These are phyloP conservation scores for Gastracanthus pulcherrimus DNA, from an alignment of 2,888 invertebrate species.

Conservation along the genomic window DNA sequence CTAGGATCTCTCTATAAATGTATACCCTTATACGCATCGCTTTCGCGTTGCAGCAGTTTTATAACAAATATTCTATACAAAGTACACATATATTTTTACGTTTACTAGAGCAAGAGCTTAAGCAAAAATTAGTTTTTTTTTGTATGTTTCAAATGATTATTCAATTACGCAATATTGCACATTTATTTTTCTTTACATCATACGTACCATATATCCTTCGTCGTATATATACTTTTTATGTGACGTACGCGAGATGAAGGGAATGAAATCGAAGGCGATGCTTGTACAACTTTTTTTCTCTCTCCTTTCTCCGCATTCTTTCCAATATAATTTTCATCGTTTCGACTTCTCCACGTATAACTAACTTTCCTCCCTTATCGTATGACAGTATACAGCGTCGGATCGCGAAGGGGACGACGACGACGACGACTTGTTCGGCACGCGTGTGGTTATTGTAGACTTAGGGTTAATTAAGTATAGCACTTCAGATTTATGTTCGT, in stretches of 20 bases:
- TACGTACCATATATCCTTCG: not conserved
- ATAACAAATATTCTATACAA: not conserved
- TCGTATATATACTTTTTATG: too few relatives aligned
- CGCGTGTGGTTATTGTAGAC: constrained; percentile 19
- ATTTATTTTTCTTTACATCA: too few relatives aligned
- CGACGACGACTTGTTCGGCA: too few relatives aligned
- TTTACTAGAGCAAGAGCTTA: too few relatives aligned
- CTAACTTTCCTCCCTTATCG: too few relatives aligned
- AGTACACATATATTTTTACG: not conserved
- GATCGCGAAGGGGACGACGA: not conserved
- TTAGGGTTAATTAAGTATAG: constrained; percentile 40
- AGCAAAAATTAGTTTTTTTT: not conserved
- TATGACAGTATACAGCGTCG: not conserved
- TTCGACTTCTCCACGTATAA: too few relatives aligned
- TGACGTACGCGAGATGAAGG: not conserved
- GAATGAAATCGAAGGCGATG: too few relatives aligned
- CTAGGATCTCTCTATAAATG: not conserved
- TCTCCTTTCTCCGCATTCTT: too few relatives aligned
- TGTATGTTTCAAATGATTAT: not conserved
- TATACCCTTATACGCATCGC: not conserved
- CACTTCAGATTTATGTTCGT: constrained; percentile 34
- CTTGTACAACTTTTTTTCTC: too few relatives aligned
- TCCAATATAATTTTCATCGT: not conserved
- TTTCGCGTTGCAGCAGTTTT: constrained; percentile 33
- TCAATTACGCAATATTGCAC: not conserved